Percentiles rank a stretch among this genome's conserved stretches.
phyloP scores from a whole-genome alignment of 2,113 vertebrate genomes.

The Saccopteryx bilineata region DNA sequence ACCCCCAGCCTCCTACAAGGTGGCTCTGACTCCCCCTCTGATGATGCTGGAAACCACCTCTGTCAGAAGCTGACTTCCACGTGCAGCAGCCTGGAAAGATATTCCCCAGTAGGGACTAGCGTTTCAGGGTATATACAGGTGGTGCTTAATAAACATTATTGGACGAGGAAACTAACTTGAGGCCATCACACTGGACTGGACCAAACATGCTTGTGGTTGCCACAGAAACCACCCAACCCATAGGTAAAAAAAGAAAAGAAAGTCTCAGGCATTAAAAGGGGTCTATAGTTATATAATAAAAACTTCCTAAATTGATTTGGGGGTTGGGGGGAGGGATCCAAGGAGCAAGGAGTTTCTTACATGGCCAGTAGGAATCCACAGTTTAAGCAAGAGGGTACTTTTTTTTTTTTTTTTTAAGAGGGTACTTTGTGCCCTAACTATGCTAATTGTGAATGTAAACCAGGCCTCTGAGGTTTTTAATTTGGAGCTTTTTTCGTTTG shows the following conservation, averaged over 20 bases:
- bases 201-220: accelerated
- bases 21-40: background rate
- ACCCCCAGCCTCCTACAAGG: background rate
- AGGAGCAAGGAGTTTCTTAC: accelerated
- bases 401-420: no score
- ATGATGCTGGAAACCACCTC: background rate
- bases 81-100: background rate
- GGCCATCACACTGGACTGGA: background rate
- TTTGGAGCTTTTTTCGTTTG: background rate
- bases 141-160: background rate
- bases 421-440: background rate
- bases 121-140: background rate
- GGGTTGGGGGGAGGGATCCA: accelerated
- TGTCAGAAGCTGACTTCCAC: no score
- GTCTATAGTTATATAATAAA: accelerated
- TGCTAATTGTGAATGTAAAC: accelerated
- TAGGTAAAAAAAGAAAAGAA: background rate
- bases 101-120: background rate
- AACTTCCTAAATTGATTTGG: background rate
- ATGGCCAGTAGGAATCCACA: accelerated
- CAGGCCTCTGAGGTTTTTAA: background rate
- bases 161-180: background rate
- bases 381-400: no score
- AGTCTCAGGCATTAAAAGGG: accelerated
- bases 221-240: background rate